These are phyloP conservation scores for Pangasius mekongensis DNA, from an alignment of 2,797 vertebrate species.

Conservation along the genomic window DNA sequence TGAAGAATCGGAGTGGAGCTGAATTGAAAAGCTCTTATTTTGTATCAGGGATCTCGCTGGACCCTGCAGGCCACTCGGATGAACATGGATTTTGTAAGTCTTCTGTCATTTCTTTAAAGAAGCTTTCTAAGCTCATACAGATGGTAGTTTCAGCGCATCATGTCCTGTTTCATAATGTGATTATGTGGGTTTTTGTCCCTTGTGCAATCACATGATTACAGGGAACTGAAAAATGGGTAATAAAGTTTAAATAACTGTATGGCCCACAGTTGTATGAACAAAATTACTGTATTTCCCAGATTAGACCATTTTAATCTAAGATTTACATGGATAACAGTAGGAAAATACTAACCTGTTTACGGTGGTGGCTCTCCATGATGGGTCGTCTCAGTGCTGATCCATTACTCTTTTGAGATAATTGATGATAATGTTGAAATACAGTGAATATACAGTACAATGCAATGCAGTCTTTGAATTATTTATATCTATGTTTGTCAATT, in stretches of 20 bases:
- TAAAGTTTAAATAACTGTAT: neutral
- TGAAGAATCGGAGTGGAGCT: neutral
- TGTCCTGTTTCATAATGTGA: neutral
- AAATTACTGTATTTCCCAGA: neutral
- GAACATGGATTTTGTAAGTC: slow-evolving; percentile 93
- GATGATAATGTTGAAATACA: neutral
- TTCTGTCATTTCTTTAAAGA: neutral
- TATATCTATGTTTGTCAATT: neutral
- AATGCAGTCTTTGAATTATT: neutral
- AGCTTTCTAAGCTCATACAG: neutral
- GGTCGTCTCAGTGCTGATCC: neutral
- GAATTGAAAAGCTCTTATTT: neutral
- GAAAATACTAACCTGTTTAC: neutral
- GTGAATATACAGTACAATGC: neutral
- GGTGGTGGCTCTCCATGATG: neutral
- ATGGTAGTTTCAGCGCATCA: neutral
- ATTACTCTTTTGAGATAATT: neutral
- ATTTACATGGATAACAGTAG: neutral
- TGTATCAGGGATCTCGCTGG: slow-evolving; percentile 92
- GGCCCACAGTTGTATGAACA: neutral
- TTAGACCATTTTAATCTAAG: neutral
- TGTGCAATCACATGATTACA: slow-evolving; percentile 21
- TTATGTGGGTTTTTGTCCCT: neutral
- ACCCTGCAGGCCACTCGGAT: slow-evolving; percentile 94
- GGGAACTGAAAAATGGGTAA: neutral